A percentile compares a stretch with the other conserved stretches of the same genome.
These are phyloP conservation scores for Cydia strobilella DNA, from an alignment of 1,140 invertebrate species.

Conservation along the genomic window DNA sequence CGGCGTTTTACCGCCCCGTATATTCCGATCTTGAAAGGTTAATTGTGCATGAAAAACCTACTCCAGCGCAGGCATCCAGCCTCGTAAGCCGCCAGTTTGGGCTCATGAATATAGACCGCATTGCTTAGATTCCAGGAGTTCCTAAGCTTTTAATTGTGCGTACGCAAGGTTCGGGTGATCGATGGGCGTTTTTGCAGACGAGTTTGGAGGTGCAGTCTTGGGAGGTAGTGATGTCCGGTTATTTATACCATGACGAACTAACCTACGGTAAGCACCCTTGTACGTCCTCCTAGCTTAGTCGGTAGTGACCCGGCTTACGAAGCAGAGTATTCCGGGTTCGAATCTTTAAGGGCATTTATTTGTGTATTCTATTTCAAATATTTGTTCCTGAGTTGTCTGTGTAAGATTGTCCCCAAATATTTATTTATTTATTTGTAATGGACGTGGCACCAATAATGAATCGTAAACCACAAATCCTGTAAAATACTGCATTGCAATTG, in stretches of 20 bases:
- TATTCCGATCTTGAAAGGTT: neutral
- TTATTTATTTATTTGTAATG: too few relatives aligned
- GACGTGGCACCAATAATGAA: too few relatives aligned
- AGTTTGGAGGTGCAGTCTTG: neutral
- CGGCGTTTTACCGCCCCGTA: neutral
- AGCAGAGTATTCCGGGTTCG: too few relatives aligned
- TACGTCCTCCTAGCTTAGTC: too few relatives aligned
- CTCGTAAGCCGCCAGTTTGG: constrained; percentile 18
- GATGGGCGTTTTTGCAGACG: neutral
- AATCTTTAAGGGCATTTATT: too few relatives aligned
- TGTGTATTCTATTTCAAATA: too few relatives aligned
- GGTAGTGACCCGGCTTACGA: too few relatives aligned
- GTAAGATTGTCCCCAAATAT: too few relatives aligned
- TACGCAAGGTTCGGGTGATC: constrained; percentile 5
- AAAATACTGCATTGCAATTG: too few relatives aligned
- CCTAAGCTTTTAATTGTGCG: constrained; percentile 19
- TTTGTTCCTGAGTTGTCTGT: too few relatives aligned
- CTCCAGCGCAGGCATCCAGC: constrained; percentile 17
- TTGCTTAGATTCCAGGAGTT: constrained; percentile 18
- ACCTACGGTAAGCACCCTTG: neutral
- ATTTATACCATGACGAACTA: neutral
- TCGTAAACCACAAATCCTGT: too few relatives aligned
- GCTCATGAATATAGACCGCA: constrained; percentile 17
- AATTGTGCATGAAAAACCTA: constrained; percentile 28
- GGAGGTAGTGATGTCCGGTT: neutral